Conservation (phyloP, 2,888 invertebrate species). For the Chymomyza procnemis region DNA sequence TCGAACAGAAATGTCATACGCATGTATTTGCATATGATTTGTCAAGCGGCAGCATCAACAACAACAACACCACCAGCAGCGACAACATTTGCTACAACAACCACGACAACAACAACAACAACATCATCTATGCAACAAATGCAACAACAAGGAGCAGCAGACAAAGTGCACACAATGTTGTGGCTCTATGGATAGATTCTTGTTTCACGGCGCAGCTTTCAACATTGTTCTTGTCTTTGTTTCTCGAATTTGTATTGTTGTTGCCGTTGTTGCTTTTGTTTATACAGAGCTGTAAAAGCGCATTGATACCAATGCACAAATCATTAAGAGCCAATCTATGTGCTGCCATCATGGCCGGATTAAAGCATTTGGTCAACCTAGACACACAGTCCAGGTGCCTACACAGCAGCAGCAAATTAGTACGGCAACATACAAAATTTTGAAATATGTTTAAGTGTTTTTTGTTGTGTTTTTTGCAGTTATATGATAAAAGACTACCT, state of each 20-base stretch:
- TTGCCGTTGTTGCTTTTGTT: conserved; percentile 26
- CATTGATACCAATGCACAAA: conserved; percentile 55
- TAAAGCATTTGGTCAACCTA: not conserved
- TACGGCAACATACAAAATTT: no score
- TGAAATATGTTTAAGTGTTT: no score
- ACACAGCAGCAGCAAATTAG: no score
- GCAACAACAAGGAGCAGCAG: not conserved
- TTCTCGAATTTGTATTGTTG: not conserved
- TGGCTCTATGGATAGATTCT: conserved; percentile 8
- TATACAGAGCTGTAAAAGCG: conserved; percentile 32
- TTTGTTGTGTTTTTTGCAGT: no score
- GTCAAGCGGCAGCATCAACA: not conserved
- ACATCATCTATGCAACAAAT: conserved; percentile 14
- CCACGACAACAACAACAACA: conserved; percentile 17
- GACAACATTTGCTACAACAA: not conserved
- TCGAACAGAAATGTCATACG: conserved; percentile 69
- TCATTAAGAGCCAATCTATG: conserved; percentile 29
- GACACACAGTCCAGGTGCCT: no score
- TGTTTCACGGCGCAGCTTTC: conserved; percentile 6
- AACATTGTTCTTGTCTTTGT: conserved; percentile 11
- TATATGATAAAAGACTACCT: no score
- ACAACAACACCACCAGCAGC: conserved; percentile 13
- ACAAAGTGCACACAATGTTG: not conserved
- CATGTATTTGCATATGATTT: conserved; percentile 71
- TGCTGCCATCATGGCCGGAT: no score